A percentile compares a stretch with the other conserved stretches of the same genome.
phyloP scores from a whole-genome alignment of 2,888 invertebrate species.

The Halocaridina rubra region DNA sequence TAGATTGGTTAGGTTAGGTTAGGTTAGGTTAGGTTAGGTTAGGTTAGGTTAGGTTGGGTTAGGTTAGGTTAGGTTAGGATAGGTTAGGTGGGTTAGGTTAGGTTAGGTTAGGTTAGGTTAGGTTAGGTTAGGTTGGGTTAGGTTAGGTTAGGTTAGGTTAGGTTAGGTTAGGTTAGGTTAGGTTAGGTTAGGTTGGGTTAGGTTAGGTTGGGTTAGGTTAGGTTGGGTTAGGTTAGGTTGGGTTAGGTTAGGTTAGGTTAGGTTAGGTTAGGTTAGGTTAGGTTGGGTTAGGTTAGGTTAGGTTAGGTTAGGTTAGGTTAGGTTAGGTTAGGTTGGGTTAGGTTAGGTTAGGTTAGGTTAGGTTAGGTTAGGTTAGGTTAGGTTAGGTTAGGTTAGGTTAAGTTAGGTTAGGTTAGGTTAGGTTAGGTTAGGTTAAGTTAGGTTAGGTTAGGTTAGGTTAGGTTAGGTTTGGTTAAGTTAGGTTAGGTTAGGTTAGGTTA shows the following conservation, averaged over 20 bases:
- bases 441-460: constrained; percentile 23
- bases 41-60: background rate
- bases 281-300: background rate
- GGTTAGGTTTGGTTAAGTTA: constrained; percentile 21
- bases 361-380: constrained; percentile 1
- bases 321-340: background rate
- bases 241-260: background rate
- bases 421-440: constrained; percentile 10
- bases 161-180: background rate
- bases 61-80: background rate
- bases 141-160: constrained; percentile 6
- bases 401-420: constrained; percentile 12
- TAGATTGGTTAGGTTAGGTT: background rate
- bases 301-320: background rate
- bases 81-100: background rate
- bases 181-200: constrained; percentile 21
- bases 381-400: constrained; percentile 23
- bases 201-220: constrained; percentile 3
- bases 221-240: background rate
- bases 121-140: background rate
- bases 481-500: constrained; percentile 20
- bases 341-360: constrained; percentile 29
- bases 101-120: background rate
- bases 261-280: background rate
- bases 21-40: background rate